A percentile compares a stretch with the other conserved stretches of the same genome.
Conservation (phyloP, 1,140 invertebrate genomes). For the Episyrphus balteatus region DNA sequence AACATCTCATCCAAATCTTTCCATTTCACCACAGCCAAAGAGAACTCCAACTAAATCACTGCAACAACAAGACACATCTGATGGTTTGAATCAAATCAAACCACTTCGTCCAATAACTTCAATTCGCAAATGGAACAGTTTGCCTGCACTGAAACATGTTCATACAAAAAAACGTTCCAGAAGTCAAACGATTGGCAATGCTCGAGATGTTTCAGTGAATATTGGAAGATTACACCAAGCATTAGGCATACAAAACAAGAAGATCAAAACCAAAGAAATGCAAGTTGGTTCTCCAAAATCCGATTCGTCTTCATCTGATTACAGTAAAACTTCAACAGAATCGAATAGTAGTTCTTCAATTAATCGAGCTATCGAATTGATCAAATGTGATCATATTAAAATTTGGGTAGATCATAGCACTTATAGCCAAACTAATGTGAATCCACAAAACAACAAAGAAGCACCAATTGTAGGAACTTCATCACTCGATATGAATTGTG, state of each 20-base stretch:
- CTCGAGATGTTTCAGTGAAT: neutral
- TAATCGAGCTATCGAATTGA: slow-evolving; percentile 18
- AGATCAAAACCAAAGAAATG: too few species aligned
- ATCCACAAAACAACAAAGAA: neutral
- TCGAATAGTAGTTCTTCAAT: neutral
- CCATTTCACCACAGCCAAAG: slow-evolving; percentile 23
- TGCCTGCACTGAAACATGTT: neutral
- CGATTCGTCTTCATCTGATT: too few species aligned
- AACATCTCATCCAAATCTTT: slow-evolving; percentile 32
- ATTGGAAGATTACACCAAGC: neutral
- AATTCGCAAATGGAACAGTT: neutral
- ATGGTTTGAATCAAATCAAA: neutral
- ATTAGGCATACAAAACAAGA: too few species aligned
- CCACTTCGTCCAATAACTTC: neutral
- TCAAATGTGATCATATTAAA: slow-evolving; percentile 32
- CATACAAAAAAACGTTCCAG: neutral
- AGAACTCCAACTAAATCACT: slow-evolving; percentile 11
- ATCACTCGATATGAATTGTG: neutral
- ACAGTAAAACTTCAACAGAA: slow-evolving; percentile 1
- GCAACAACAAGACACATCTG: neutral
- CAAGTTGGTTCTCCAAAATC: too few species aligned
- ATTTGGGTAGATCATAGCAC: slow-evolving; percentile 30
- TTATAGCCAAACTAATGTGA: neutral
- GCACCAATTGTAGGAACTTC: slow-evolving; percentile 1
- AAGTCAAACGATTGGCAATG: neutral